Evolutionary conservation across 2,113 vertebrate species (phyloP).

Genomic region (Cochlearius cochlearius): DNA sequence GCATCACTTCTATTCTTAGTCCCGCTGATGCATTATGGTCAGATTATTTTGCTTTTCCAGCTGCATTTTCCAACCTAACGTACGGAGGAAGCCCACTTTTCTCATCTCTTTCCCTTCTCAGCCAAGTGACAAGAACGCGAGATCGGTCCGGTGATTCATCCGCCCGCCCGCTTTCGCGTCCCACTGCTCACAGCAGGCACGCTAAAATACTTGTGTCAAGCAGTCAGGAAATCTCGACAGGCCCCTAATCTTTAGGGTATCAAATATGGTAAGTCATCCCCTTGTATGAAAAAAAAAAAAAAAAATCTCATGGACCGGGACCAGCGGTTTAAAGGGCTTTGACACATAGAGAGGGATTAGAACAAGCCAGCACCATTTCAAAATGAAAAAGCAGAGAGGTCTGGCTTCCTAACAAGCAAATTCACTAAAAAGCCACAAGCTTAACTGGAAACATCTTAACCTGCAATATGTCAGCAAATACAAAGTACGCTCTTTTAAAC

Average conservation of each 20-base stretch:
- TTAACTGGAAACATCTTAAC: conserved; percentile 35
- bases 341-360: neutral
- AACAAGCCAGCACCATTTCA: neutral
- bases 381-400: neutral
- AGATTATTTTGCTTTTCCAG: neutral
- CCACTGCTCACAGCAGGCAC: neutral
- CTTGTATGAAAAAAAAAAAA: neutral
- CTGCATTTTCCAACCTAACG: neutral
- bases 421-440: conserved; percentile 7
- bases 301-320: neutral
- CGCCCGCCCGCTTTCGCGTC: rapidly evolving
- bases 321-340: conserved; percentile 11
- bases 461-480: neutral
- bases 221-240: conserved; percentile 15
- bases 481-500: neutral
- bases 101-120: neutral
- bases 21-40: neutral
- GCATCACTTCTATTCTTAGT: neutral
- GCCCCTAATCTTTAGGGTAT: conserved; percentile 27
- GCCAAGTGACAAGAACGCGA: neutral
- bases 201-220: conserved; percentile 10
- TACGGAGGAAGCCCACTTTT: neutral
- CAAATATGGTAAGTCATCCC: conserved; percentile 42
- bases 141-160: neutral
- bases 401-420: conserved; percentile 19